These are phyloP conservation scores for Embiotoca jacksoni DNA, from an alignment of 2,113 vertebrate genomes.

Conservation along the genomic window DNA sequence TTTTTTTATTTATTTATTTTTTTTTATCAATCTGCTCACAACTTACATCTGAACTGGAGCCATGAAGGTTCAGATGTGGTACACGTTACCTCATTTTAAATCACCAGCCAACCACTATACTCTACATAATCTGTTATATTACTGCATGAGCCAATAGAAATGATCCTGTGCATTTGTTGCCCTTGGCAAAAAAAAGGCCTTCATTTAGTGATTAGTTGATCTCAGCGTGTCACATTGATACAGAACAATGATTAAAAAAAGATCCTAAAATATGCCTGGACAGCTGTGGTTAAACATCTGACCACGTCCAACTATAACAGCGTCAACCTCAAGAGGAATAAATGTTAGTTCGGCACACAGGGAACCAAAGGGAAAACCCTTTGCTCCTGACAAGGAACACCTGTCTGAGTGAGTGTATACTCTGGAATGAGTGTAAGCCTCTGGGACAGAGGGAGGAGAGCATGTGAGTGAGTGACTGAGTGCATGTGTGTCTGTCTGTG, in stretches of 20 bases:
- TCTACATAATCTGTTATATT: not conserved
- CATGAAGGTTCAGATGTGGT: not conserved
- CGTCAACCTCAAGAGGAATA: constrained; percentile 61
- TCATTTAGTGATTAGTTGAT: constrained; percentile 42
- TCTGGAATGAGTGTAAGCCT: constrained; percentile 63
- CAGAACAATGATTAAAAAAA: constrained; percentile 59
- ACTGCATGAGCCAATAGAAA: not conserved
- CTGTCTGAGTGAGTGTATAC: constrained; percentile 67
- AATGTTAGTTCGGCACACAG: constrained; percentile 67
- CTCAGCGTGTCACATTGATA: constrained; percentile 37
- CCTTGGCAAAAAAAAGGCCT: constrained; percentile 23
- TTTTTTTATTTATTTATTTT: not conserved
- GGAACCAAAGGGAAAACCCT: constrained; percentile 59
- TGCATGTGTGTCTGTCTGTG: constrained; percentile 45
- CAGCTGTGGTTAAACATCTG: constrained; percentile 53
- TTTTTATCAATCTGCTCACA: not conserved
- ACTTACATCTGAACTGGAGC: not conserved
- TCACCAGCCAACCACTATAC: constrained; percentile 6
- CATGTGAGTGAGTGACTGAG: constrained; percentile 41
- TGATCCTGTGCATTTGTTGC: constrained; percentile 12
- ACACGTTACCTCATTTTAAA: constrained; percentile 1
- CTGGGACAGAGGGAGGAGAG: constrained; percentile 56
- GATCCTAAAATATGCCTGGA: constrained; percentile 51
- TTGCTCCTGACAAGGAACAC: constrained; percentile 75
- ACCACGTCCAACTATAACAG: constrained; percentile 70